Conservation (phyloP, 2,113 vertebrate species). For the Hipposideros armiger region DNA sequence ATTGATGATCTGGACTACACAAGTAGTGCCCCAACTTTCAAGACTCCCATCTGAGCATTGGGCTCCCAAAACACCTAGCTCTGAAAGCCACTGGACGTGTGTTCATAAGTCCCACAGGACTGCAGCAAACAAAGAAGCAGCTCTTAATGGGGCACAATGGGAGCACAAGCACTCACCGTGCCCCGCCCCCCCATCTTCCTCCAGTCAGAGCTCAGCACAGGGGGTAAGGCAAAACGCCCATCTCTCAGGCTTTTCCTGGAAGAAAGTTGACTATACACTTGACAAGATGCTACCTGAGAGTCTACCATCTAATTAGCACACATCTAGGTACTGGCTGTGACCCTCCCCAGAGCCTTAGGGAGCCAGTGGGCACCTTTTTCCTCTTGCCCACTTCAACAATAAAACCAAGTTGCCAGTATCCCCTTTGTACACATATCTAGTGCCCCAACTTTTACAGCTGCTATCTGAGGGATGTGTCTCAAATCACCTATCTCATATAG, state of each 20-base stretch:
- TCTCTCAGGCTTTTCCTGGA: background rate
- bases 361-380: background rate
- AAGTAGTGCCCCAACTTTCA: background rate
- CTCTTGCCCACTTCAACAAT: background rate
- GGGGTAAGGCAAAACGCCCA: background rate
- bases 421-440: background rate
- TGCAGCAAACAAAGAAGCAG: background rate
- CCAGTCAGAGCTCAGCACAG: background rate
- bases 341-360: background rate
- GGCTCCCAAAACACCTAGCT: no score
- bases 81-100: background rate
- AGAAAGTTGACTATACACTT: background rate
- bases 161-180: background rate
- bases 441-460: background rate
- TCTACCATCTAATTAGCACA: background rate
- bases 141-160: background rate
- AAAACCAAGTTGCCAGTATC: background rate
- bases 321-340: background rate
- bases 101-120: background rate
- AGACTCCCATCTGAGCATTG: background rate
- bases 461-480: background rate
- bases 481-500: background rate
- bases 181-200: background rate
- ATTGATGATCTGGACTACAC: background rate
- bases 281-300: background rate